Percentiles rank a stretch among this genome's conserved stretches.
phyloP scores from a whole-genome alignment of 2,888 invertebrate genomes.

The Chymomyza amoena region DNA sequence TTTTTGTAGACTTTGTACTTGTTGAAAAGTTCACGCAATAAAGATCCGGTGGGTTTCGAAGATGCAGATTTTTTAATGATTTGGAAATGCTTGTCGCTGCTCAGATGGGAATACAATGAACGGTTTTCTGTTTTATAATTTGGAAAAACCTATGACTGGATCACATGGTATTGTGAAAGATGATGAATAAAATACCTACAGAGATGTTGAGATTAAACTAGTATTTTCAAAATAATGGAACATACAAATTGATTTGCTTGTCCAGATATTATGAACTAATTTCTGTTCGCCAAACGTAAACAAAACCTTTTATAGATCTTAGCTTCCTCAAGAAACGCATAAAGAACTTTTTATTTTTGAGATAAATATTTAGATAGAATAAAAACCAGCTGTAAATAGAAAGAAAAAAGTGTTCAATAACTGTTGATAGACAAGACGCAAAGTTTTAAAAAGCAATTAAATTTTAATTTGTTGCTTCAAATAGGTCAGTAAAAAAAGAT shows the following conservation, averaged over 20 bases:
- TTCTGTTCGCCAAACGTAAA: not conserved
- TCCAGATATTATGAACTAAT: not conserved
- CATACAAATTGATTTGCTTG: not conserved
- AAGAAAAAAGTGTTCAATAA: not conserved
- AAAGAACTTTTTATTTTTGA: not conserved
- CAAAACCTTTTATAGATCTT: not conserved
- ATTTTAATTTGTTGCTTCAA: conserved; percentile 12
- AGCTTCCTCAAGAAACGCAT: not conserved
- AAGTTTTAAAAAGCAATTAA: not conserved
- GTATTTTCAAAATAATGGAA: not conserved
- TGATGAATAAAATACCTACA: too few species aligned
- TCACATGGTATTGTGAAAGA: too few species aligned
- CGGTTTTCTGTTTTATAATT: too few species aligned
- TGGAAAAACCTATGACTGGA: too few species aligned
- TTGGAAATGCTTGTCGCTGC: too few species aligned
- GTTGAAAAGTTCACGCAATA: too few species aligned
- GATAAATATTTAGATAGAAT: not conserved
- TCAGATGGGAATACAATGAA: too few species aligned
- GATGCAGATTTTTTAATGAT: too few species aligned
- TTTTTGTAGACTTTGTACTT: too few species aligned
- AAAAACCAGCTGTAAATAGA: not conserved
- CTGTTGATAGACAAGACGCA: not conserved
- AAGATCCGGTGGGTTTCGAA: too few species aligned
- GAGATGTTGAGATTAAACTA: too few species aligned
- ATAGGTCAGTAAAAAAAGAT: conserved; percentile 55